Conservation (phyloP, 2,888 invertebrate genomes). For the Idaea aversata region DNA sequence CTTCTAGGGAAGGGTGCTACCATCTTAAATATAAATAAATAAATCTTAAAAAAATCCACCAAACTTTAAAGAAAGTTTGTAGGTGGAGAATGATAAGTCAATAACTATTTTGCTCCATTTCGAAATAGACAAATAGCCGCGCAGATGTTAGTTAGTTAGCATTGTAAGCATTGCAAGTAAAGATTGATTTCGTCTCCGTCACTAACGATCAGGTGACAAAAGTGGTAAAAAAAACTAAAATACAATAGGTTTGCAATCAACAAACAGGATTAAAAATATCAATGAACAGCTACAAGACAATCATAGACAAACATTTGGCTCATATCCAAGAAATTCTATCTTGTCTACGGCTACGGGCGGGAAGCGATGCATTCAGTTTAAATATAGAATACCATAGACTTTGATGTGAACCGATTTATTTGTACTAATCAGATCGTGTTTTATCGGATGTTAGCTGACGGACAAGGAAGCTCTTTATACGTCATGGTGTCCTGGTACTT, state of each 20-base stretch:
- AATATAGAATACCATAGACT: constrained; percentile 44
- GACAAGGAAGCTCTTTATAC: constrained; percentile 1
- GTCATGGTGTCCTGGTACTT: background rate
- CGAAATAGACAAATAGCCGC: too few species aligned
- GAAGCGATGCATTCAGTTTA: constrained; percentile 37
- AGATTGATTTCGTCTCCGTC: too few species aligned
- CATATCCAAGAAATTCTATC: constrained; percentile 38
- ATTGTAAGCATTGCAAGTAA: too few species aligned
- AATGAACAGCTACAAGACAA: background rate
- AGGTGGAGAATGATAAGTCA: too few species aligned
- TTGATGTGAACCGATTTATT: constrained; percentile 46
- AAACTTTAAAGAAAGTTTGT: too few species aligned
- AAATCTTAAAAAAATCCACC: too few species aligned
- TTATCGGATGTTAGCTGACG: constrained; percentile 18
- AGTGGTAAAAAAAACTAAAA: background rate
- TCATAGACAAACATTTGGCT: constrained; percentile 17
- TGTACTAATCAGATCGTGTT: constrained; percentile 34
- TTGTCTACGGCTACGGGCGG: constrained; percentile 39
- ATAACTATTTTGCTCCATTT: too few species aligned
- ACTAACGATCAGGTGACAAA: too few species aligned
- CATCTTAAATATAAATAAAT: too few species aligned
- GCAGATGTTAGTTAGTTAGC: too few species aligned
- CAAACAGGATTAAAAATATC: background rate
- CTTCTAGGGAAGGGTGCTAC: too few species aligned
- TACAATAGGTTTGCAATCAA: background rate